A percentile compares a stretch with the other conserved stretches of the same genome.
Evolutionary conservation across 2,797 vertebrate genomes (phyloP).

Genomic region (Phalanger gymnotis): DNA sequence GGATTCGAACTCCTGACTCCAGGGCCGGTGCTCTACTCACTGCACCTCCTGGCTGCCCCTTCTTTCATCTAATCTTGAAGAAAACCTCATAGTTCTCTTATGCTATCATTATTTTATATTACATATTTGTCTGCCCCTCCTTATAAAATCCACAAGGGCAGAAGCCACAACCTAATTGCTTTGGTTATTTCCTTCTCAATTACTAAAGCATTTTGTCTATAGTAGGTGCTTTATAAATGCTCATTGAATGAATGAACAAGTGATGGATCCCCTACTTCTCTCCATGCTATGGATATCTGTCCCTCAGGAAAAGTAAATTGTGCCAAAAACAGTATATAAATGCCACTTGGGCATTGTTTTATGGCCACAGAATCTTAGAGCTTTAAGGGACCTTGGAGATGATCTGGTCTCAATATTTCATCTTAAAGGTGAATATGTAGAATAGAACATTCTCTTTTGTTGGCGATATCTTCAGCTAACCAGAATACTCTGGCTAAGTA

Average conservation of each 20-base stretch:
- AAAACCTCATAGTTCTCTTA: not conserved
- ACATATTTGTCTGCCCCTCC: not conserved
- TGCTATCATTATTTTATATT: not conserved
- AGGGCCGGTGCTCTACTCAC: no score
- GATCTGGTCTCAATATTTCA: not conserved
- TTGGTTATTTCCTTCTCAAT: not conserved
- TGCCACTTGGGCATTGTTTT: not conserved
- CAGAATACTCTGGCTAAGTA: constrained; percentile 13
- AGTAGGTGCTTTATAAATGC: not conserved
- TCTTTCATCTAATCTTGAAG: no score
- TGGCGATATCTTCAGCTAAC: not conserved
- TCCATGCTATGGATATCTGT: not conserved
- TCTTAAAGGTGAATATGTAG: constrained; percentile 6
- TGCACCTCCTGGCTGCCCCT: no score
- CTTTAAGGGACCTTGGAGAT: not conserved
- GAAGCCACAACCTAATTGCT: not conserved
- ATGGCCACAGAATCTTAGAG: not conserved
- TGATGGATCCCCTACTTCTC: not conserved
- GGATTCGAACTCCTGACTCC: no score
- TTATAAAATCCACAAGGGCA: not conserved
- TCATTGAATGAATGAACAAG: not conserved
- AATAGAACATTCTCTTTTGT: not conserved
- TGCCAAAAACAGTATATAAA: constrained; percentile 15
- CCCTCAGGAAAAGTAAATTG: not conserved
- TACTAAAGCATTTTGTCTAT: not conserved